Evolutionary conservation across 2,888 invertebrate genomes (phyloP).

Genomic region (Nomada ruficornis): DNA sequence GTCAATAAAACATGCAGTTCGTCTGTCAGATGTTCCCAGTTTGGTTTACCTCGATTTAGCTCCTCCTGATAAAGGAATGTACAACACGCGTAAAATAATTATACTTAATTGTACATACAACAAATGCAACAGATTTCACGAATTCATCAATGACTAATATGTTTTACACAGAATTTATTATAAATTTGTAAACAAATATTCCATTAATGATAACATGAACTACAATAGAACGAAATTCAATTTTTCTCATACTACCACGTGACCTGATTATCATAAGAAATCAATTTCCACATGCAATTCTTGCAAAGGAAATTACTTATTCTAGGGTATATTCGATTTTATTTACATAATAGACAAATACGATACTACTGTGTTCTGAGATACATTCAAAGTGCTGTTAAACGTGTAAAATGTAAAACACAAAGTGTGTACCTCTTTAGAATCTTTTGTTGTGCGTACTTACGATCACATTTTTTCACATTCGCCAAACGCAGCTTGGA

Average conservation of each 20-base stretch:
- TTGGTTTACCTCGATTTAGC: conserved; percentile 99
- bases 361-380: background rate
- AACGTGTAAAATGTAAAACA: background rate
- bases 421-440: background rate
- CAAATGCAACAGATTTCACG: background rate
- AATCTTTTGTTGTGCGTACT: conserved; percentile 67
- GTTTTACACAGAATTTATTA: background rate
- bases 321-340: background rate
- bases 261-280: too few species aligned
- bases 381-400: background rate
- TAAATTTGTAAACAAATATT: background rate
- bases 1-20: conserved; percentile 99
- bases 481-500: conserved; percentile 79
- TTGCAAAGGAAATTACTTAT: background rate
- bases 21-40: conserved; percentile 99
- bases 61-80: conserved; percentile 92
- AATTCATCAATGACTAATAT: background rate
- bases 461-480: conserved; percentile 73
- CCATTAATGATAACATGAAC: background rate
- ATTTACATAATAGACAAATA: background rate
- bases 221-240: background rate
- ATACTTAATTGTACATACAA: background rate
- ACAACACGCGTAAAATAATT: background rate
- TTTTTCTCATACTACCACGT: background rate
- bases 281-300: background rate